A percentile compares a stretch with the other conserved stretches of the same genome.
These are phyloP conservation scores for Drosophila pseudotakahashii DNA, from an alignment of 2,888 invertebrate species.

Conservation along the genomic window DNA sequence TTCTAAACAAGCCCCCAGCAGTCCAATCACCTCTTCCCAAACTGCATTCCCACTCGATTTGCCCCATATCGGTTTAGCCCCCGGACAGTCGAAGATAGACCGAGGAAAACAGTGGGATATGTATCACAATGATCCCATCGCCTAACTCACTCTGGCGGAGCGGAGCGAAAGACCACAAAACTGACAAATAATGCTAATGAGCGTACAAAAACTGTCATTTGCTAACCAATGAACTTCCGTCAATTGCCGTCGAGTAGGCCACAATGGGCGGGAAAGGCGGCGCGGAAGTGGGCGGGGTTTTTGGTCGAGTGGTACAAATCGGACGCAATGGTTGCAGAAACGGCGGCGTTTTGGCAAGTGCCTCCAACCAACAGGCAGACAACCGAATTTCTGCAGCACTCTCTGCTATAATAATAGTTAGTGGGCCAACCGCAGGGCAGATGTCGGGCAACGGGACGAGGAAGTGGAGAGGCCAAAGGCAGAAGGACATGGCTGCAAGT, in stretches of 20 bases:
- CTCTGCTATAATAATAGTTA: slow-evolving; percentile 74
- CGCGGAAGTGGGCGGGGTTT: slow-evolving; percentile 1
- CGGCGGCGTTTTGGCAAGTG: slow-evolving; percentile 71
- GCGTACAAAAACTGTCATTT: slow-evolving; percentile 79
- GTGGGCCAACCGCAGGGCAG: slow-evolving; percentile 75
- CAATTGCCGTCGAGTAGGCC: slow-evolving; percentile 63
- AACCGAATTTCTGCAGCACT: slow-evolving; percentile 53
- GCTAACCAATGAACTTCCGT: slow-evolving; percentile 78
- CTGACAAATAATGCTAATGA: slow-evolving; percentile 79
- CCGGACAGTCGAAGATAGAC: slow-evolving; percentile 8
- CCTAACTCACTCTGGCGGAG: slow-evolving; percentile 57
- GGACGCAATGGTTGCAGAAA: slow-evolving; percentile 69
- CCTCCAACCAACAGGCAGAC: slow-evolving; percentile 33
- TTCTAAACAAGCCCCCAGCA: slow-evolving; percentile 23
- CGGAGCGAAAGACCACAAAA: slow-evolving; percentile 60
- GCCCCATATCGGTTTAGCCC: slow-evolving; percentile 5
- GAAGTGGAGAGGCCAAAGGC: slow-evolving; percentile 18
- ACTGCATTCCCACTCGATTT: slow-evolving; percentile 13
- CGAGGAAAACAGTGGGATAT: slow-evolving; percentile 5
- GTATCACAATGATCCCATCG: slow-evolving; percentile 35
- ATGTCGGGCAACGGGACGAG: slow-evolving; percentile 17
- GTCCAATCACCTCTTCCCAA: slow-evolving; percentile 27
- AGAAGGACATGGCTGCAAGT: slow-evolving; percentile 60
- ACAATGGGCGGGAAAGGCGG: not conserved
- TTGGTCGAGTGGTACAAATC: slow-evolving; percentile 21